Percentiles rank a stretch among this genome's conserved stretches.
phyloP scores from a whole-genome alignment of 2,113 vertebrate genomes.

The Girardinichthys multiradiatus region DNA sequence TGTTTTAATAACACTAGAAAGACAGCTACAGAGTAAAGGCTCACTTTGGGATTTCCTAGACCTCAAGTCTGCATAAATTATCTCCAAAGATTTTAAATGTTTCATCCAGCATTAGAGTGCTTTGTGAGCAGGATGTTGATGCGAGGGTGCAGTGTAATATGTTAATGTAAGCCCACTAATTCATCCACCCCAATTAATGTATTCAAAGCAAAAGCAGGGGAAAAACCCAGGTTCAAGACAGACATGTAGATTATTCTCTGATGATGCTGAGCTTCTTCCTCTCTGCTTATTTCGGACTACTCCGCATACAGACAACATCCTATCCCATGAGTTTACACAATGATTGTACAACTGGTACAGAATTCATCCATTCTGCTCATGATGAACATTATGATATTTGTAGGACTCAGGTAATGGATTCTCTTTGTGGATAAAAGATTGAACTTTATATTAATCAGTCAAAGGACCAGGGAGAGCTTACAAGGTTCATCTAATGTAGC shows the following conservation, averaged over 20 bases:
- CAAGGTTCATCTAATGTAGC: too few species aligned
- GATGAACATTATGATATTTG: too few species aligned
- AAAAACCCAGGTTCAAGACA: conserved; percentile 30
- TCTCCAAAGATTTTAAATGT: conserved; percentile 21
- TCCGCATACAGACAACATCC: conserved; percentile 25
- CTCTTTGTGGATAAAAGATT: not conserved
- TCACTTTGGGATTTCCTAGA: conserved; percentile 23
- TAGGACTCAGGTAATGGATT: too few species aligned
- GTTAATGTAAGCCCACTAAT: conserved; percentile 21
- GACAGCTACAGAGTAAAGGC: conserved; percentile 16
- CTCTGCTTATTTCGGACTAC: conserved; percentile 46
- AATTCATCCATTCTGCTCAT: too few species aligned
- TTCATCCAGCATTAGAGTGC: conserved; percentile 43
- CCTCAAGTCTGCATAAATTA: conserved; percentile 23
- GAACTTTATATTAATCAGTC: not conserved
- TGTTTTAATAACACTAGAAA: conserved; percentile 8
- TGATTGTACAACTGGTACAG: not conserved
- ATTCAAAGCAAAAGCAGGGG: conserved; percentile 28
- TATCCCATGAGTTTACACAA: conserved; percentile 30
- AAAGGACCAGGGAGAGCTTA: too few species aligned
- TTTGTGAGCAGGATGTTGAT: conserved; percentile 17
- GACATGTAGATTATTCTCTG: conserved; percentile 52
- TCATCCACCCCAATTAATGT: conserved; percentile 47
- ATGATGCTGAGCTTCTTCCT: conserved; percentile 51
- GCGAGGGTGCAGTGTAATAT: conserved; percentile 10